Conservation (phyloP, 2,888 invertebrate species). For the Sphinx pinastri region DNA sequence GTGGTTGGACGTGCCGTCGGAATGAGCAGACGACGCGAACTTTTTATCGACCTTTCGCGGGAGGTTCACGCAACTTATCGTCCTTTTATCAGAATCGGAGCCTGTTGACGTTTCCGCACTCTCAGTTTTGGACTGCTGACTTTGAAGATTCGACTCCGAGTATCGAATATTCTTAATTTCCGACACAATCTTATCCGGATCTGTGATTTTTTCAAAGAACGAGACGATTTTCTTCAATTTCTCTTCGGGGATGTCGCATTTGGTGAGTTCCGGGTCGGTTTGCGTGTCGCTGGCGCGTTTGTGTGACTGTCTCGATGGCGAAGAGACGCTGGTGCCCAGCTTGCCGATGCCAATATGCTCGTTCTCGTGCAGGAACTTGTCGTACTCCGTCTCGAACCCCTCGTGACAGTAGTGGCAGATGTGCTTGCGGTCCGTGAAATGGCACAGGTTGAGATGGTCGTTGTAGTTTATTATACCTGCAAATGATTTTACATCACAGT, state of each 20-base stretch:
- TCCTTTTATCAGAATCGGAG: conserved; percentile 50
- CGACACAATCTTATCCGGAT: conserved; percentile 55
- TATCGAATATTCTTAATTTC: conserved; percentile 56
- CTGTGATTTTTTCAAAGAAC: conserved; percentile 69
- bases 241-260: conserved; percentile 58
- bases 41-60: conserved; percentile 39
- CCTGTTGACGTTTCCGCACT: conserved; percentile 36
- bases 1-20: conserved; percentile 43
- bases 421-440: conserved; percentile 63
- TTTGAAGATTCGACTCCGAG: conserved; percentile 54
- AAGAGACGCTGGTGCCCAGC: conserved; percentile 40
- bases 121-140: conserved; percentile 39
- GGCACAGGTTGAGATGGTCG: conserved; percentile 72
- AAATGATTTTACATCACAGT: conserved; percentile 27
- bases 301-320: conserved; percentile 32
- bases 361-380: conserved; percentile 65
- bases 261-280: conserved; percentile 57
- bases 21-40: conserved; percentile 40
- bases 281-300: conserved; percentile 61
- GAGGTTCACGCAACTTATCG: conserved; percentile 54
- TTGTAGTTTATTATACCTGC: conserved; percentile 78
- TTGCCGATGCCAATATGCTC: conserved; percentile 70
- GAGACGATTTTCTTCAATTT: conserved; percentile 75
- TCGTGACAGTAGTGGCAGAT: conserved; percentile 75
- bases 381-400: conserved; percentile 62